Base-by-base conservation (phyloP, 2,113 vertebrate species). In the Lampris incognitus region DNA sequence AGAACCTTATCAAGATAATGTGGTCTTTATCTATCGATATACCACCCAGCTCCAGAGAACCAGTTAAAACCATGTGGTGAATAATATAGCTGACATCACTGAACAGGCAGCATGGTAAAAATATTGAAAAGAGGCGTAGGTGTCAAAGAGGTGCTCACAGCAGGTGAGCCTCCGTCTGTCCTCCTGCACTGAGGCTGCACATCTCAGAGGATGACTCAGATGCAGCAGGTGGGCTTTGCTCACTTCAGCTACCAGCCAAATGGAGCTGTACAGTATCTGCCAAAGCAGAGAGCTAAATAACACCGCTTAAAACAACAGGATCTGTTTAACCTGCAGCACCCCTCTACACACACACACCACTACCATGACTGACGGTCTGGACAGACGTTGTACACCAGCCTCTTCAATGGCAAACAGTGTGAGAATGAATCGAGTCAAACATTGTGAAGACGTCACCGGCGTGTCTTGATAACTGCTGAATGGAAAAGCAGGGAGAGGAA, bases 171-270 rank as follows among this genome's bases (percentile, higher is more conserved):
- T 9, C 85, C 73, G 69, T 84, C 80, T 83, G 78, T 78, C 76
- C 60, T 82, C 75, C 72, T 84, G 77, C 85, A 81, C 13, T 81
- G 72, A 88, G 79, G 68, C 74, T 61, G 71, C 74, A 83, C 76
- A 89, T 91, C 81, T 84, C 73, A 73, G 83, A 81, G 83, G 74
- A 86, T 91, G 86, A 91, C 76, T 93, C 88, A 91, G 81, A 88
- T 68, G 50, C 74, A 87, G 82, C 89, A 89, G 87, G 91, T 86
- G 88, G 89, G 84, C 66, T 1, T 76, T 59, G 76, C 56, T 86
- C 85, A 85, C 82, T 81, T 87, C 78, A 85, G 76, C 83, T 81
- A 72, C 56, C 44, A 36, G 88, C 83, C 82, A 88, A 92, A 88
- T 63, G 72, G 78, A 75, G 80, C 66, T 37, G 48, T 66, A 70